phyloP scores from a whole-genome alignment of 2,797 vertebrate genomes.

The Chanos chanos region DNA sequence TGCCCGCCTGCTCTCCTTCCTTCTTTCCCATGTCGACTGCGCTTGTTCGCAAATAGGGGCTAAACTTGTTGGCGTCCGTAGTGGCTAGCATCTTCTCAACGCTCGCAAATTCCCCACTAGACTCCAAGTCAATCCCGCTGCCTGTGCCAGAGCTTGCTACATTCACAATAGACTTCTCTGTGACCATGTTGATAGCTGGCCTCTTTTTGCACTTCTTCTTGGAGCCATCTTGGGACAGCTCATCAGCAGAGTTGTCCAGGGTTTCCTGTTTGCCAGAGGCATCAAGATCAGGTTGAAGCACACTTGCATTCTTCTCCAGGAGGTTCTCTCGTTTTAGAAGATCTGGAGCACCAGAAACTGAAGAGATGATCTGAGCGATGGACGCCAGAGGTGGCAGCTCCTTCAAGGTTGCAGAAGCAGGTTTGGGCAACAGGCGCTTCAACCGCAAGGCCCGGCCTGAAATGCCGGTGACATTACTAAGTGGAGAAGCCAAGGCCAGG shows the following conservation, averaged over 20 bases:
- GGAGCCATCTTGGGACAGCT: constrained; percentile 21
- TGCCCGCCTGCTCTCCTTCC: constrained; percentile 61
- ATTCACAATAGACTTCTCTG: constrained; percentile 62
- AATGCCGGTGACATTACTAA: constrained; percentile 54
- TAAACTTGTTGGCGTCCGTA: constrained; percentile 93
- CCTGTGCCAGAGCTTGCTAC: constrained; percentile 46
- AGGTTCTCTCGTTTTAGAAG: constrained; percentile 41
- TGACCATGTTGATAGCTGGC: constrained; percentile 37
- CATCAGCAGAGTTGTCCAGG: constrained; percentile 45
- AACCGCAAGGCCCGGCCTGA: constrained; percentile 72
- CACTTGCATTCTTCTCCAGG: constrained; percentile 1
- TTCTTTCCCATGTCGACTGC: constrained; percentile 68
- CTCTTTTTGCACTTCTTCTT: constrained; percentile 81
- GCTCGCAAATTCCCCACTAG: constrained; percentile 95
- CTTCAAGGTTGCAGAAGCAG: constrained; percentile 43
- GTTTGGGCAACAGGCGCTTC: constrained; percentile 84
- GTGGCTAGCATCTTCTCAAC: constrained; percentile 96
- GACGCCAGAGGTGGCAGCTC: constrained; percentile 92
- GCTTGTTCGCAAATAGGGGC: constrained; percentile 84
- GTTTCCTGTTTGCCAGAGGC: constrained; percentile 11
- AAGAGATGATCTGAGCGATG: constrained; percentile 97
- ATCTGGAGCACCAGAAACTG: constrained; percentile 83
- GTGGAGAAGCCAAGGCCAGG: constrained; percentile 56
- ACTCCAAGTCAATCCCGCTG: constrained; percentile 81
- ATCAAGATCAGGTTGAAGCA: constrained; percentile 10